A percentile compares a stretch with the other conserved stretches of the same genome.
These are phyloP conservation scores for Hyposoter dolosus DNA, from an alignment of 2,888 invertebrate genomes.

Conservation along the genomic window DNA sequence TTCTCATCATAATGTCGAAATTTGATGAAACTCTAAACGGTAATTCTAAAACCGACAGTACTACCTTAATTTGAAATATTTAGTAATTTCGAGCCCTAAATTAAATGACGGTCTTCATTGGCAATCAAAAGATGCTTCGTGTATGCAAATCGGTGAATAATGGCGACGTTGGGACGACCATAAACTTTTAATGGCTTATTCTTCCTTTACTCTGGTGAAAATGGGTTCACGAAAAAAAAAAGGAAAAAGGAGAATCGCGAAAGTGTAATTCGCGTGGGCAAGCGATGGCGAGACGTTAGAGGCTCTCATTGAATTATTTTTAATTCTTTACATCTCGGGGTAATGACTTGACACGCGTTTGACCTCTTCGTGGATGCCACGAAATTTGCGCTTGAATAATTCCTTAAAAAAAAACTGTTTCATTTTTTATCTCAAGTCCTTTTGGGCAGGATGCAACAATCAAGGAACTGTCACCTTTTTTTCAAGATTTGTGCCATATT, in stretches of 20 bases:
- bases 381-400: conserved; percentile 43
- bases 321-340: conserved; percentile 38
- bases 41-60: too few species aligned
- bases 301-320: conserved; percentile 36
- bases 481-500: conserved; percentile 13
- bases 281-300: conserved; percentile 49
- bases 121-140: neutral
- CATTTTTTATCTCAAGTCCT: conserved; percentile 42
- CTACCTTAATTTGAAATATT: too few species aligned
- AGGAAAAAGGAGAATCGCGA: conserved; percentile 22
- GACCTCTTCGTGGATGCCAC: conserved; percentile 10
- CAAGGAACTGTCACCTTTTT: conserved; percentile 41
- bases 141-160: conserved; percentile 11
- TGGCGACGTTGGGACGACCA: neutral
- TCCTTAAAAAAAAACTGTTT: conserved; percentile 38
- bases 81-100: neutral
- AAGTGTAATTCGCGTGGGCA: conserved; percentile 53
- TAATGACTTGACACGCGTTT: conserved; percentile 48
- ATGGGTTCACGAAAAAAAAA: conserved; percentile 19
- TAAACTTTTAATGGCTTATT: conserved; percentile 20
- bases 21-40: too few species aligned
- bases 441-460: conserved; percentile 54
- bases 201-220: conserved; percentile 15
- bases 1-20: too few species aligned
- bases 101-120: neutral